Conservation (phyloP, 2,888 invertebrate genomes). For the Polydrusus cervinus region DNA sequence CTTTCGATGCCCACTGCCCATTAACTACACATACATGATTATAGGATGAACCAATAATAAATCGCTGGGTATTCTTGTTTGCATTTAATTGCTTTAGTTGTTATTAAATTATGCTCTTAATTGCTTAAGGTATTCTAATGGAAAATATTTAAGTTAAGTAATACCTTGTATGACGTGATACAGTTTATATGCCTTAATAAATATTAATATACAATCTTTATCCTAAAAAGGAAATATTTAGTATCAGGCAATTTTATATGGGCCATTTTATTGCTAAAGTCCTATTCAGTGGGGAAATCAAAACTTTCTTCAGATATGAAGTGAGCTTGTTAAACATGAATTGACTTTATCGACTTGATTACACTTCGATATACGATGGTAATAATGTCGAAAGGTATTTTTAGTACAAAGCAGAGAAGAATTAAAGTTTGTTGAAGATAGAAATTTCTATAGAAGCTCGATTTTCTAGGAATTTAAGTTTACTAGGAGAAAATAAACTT, state of each 20-base stretch:
- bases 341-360: slow-evolving; percentile 13
- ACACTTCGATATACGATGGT: slow-evolving; percentile 13
- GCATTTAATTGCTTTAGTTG: too few relatives aligned
- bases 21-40: too few relatives aligned
- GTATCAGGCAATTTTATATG: neutral
- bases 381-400: slow-evolving; percentile 11
- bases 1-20: too few relatives aligned
- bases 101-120: too few relatives aligned
- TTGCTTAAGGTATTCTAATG: too few relatives aligned
- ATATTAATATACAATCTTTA: too few relatives aligned
- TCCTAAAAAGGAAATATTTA: neutral
- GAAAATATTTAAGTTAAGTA: too few relatives aligned
- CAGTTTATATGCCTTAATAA: too few relatives aligned
- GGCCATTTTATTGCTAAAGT: neutral
- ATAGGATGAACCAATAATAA: too few relatives aligned
- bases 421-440: slow-evolving; percentile 5
- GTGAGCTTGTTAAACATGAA: slow-evolving; percentile 5
- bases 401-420: neutral
- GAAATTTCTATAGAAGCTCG: neutral
- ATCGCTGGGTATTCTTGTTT: too few relatives aligned
- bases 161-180: too few relatives aligned
- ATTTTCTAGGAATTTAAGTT: neutral
- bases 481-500: neutral
- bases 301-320: slow-evolving; percentile 9
- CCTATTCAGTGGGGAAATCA: neutral